Evolutionary conservation across 2,888 invertebrate genomes (phyloP), one percentile per base, ranked within the genome.

Genomic region (Pachymerium ferrugineum): DNA sequence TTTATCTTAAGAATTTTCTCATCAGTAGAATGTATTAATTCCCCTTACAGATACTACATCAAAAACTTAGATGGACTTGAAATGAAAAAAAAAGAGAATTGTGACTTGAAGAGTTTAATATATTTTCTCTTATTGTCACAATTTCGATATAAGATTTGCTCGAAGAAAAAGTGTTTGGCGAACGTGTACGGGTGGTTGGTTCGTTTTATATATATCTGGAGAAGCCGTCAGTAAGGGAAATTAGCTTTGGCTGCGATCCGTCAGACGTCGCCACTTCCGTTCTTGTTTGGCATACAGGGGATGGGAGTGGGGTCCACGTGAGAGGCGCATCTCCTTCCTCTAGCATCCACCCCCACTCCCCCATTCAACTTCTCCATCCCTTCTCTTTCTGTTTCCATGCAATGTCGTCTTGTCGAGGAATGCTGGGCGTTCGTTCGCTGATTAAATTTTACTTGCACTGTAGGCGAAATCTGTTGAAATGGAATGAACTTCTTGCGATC

Each of bases 351-450:
- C 2, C 35, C 35, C 68, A 29, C 30, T n/a, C 25, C 68, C 68
- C 29, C 28, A 68, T 68, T 31, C 29, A 31, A 29, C 68, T 68
- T 31, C 28, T 68, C 68, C 29, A 68, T 54, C 47, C 47, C 47
- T 54, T 54, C 47, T 54, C 47, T 54, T 54, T 54, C 47, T 54
- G 47, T 54, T 54, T 54, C 31, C 31, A 68, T 28, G 68, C 68
- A 68, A 31, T 68, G 68, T 31, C 68, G 29, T 68, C 68, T 29
- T 68, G 68, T 68, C 31, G 68, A 68, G 68, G 31, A 31, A 68
- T 30, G 68, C 31, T 29, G 68, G 47, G 47, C 47, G 47, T 54
- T 54, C 47, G 47, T 54, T 54, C 47, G 47, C 47, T 54, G 47
- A 54, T 54, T 54, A 54, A 54, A 54, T 54, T 54, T 54, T 54